Percentiles rank a stretch among this genome's conserved stretches.
These are phyloP conservation scores for Acronicta leporina DNA, from an alignment of 2,888 invertebrate species.

Conservation along the genomic window DNA sequence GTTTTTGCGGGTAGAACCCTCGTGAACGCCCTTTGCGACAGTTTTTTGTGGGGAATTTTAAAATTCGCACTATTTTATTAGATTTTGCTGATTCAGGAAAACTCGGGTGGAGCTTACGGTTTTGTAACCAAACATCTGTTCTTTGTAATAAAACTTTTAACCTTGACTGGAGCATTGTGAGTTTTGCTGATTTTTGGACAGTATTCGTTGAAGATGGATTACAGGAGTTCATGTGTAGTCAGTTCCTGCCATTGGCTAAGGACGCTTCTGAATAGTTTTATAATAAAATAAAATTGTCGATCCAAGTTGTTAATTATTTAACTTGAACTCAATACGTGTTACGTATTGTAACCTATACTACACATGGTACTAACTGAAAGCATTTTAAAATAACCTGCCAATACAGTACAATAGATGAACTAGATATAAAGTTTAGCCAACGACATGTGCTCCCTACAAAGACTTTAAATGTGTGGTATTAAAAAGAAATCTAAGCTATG, in stretches of 20 bases:
- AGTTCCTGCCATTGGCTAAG: no score
- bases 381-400: constrained; percentile 45
- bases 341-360: neutral
- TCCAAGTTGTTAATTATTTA: no score
- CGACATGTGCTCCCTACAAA: constrained; percentile 72
- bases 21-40: constrained; percentile 59
- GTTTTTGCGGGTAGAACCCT: constrained; percentile 67
- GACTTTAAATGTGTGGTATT: constrained; percentile 87
- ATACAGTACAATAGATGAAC: constrained; percentile 60
- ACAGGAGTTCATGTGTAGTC: no score
- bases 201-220: no score
- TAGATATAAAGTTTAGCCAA: constrained; percentile 64
- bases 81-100: constrained; percentile 32
- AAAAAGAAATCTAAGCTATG: constrained; percentile 84
- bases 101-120: neutral
- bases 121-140: neutral
- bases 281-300: no score
- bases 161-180: neutral
- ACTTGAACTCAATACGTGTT: no score
- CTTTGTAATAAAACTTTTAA: neutral
- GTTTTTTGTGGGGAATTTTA: constrained; percentile 48
- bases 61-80: constrained; percentile 41
- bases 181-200: neutral
- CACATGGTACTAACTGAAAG: constrained; percentile 31
- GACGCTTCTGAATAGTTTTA: no score